These are phyloP conservation scores for Andrena bucephala DNA, from an alignment of 2,888 invertebrate species.

Conservation along the genomic window DNA sequence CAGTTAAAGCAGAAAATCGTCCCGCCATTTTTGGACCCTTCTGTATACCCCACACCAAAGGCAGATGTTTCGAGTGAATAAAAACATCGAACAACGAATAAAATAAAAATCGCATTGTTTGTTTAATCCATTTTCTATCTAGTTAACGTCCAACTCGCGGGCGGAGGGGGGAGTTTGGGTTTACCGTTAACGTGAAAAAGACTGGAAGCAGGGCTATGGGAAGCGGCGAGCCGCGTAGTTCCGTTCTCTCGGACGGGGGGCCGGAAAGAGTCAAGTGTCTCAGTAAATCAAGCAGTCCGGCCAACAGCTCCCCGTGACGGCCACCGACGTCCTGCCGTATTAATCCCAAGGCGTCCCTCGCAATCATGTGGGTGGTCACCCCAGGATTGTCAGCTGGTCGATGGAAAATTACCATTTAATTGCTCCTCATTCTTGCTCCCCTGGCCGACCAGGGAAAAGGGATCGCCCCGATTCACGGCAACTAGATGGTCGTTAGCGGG, in stretches of 20 bases:
- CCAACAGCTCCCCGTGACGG: constrained; percentile 83
- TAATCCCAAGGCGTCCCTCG: constrained; percentile 85
- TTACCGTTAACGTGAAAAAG: constrained; percentile 85
- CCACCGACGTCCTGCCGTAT: constrained; percentile 84
- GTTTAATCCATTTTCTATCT: too few relatives aligned
- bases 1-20: neutral
- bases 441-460: neutral
- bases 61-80: too few relatives aligned
- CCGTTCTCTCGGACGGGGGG: constrained; percentile 85
- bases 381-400: constrained; percentile 84
- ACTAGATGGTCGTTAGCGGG: neutral
- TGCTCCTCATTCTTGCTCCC: neutral
- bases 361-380: constrained; percentile 84
- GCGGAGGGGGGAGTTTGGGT: neutral
- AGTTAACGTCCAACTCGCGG: too few relatives aligned
- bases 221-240: constrained; percentile 85
- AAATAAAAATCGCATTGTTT: too few relatives aligned
- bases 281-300: constrained; percentile 83
- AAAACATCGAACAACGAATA: too few relatives aligned
- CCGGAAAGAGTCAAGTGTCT: constrained; percentile 84
- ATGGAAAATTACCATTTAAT: constrained; percentile 55
- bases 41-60: neutral
- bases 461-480: neutral
- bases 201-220: constrained; percentile 85
- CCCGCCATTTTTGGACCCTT: neutral